These are phyloP conservation scores for Neodiprion virginianus DNA, from an alignment of 1,140 invertebrate genomes.

Conservation along the genomic window DNA sequence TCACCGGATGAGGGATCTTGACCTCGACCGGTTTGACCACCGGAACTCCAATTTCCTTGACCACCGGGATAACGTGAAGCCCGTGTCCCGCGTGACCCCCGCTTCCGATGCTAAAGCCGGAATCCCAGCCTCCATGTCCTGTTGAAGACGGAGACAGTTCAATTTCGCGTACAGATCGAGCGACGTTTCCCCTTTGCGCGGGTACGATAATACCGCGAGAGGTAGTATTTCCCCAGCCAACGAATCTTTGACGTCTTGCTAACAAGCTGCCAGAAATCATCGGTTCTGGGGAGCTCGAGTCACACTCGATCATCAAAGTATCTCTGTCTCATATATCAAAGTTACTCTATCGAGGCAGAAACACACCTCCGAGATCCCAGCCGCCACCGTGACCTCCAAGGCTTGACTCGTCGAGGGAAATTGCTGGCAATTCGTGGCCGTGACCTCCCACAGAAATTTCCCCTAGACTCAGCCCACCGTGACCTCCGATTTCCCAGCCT, in stretches of 20 bases:
- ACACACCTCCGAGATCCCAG: neutral
- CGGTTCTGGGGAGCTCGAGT: too few relatives aligned
- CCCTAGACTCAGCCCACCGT: conserved; percentile 36
- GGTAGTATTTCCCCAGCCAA: too few relatives aligned
- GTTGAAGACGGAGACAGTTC: neutral
- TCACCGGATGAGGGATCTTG: conserved; percentile 70
- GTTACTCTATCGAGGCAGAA: neutral
- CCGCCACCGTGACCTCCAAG: conserved; percentile 11
- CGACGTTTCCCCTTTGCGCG: too few relatives aligned
- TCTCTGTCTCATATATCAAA: too few relatives aligned
- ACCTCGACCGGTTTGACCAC: conserved; percentile 70
- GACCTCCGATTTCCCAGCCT: conserved; percentile 25
- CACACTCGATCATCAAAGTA: too few relatives aligned
- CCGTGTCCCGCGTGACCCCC: conserved; percentile 31
- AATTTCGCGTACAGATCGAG: too few relatives aligned
- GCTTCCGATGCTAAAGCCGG: conserved; percentile 22
- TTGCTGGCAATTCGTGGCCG: conserved; percentile 21
- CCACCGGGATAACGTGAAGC: conserved; percentile 63
- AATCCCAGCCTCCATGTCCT: conserved; percentile 14
- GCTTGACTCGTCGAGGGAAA: conserved; percentile 1
- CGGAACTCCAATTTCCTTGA: conserved; percentile 70
- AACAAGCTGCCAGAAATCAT: too few relatives aligned
- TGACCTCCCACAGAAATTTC: conserved; percentile 38
- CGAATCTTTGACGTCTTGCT: too few relatives aligned
- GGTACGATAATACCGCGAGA: too few relatives aligned